Evolutionary conservation across 2,797 vertebrate species (phyloP), one percentile per base, ranked within the genome.

Genomic region (Chiloscyllium punctatum): DNA sequence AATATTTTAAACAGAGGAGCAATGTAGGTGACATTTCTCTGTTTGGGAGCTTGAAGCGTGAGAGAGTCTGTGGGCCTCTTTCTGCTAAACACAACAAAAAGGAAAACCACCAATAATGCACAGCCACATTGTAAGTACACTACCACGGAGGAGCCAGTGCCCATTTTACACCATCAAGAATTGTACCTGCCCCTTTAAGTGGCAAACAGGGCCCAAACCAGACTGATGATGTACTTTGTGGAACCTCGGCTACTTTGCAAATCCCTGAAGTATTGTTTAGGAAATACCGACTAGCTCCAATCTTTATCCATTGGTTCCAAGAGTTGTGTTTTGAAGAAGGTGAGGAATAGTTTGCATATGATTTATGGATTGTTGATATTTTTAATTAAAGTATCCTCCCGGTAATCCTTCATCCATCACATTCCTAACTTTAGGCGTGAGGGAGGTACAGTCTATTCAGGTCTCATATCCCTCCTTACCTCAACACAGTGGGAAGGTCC

Each of bases 1-100:
- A 37, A 92, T 92, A 62, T 92, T 92, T 23, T 23, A 98, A 23
- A 96, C 97, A 96, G 96, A 98, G 98, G 96, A 97, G 96, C 37
- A 98, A 97, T 21, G 97, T 25, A 69, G 62, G 42, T 92, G 42
- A 69, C n/a, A 92, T 91, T 66, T 84, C 79, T n/a, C n/a, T 33
- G 62, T 68, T 69, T 92, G 90, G 62, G 69, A 92, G 42, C n/a
- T 92, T 69, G 62, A 92, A 92, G 18, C 42, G 69, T 42, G 37
- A 25, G 48, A 48, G 90, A 18, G 16, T 23, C 37, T 37, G 37
- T 48, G 37, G 23, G 79, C 5, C 16, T 48, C 16, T 1, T 62
- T 69, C n/a, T 69, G 90, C 66, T 69, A 69, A 68, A 91, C 33
- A 62, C 11, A 57, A n/a, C 9, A 57, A 53, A 62, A 88, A 4